Evolutionary conservation across 2,113 vertebrate species (phyloP), one percentile per base, ranked within the genome.

Genomic region (Xenopus tropicalis): DNA sequence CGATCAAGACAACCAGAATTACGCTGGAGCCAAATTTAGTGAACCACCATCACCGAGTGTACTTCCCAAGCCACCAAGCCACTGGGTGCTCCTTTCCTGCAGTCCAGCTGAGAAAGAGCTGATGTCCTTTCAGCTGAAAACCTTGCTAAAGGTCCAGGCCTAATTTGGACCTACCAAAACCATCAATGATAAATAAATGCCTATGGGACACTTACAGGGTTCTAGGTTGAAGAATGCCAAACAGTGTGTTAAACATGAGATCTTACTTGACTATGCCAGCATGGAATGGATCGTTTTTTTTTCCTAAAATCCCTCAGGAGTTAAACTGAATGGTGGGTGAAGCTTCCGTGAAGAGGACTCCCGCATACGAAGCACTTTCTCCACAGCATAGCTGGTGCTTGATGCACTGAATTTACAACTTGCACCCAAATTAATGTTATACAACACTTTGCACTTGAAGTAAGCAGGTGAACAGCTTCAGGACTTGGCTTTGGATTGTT

Each of bases 61-160:
- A 78, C 91, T 98, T 79, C 97, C 97, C 71, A 96, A 95, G 74
- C 97, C 96, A 66, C 96, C 95, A 3, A 97, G 95, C 78, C 96
- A 98, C 84, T 98, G 97, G 97, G 94, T 98, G 81, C 90, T 93
- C 52, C 92, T 95, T 83, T 87, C 94, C 46, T 87, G 96, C 66
- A 93, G 91, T 66, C 87, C 94, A 84, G 94, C 93, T 81, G 95
- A 98, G 82, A 92, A 93, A 78, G 95, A 98, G 88, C 91, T 93
- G 3, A 97, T 98, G 95, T 88, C 96, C 85, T 98, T 98, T 89
- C 94, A 98, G 87, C 92, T 98, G 66, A 99, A 98, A 89, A 98
- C 94, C 29, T 92, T 98, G 78, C 92, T 99, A 67, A 99, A 99
- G 86, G 94, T 99, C 74, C 96, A 98, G 85, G 94, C 94, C 76